Base-by-base conservation (phyloP, 2,888 invertebrate genomes). In the Sminthurides aquaticus region DNA sequence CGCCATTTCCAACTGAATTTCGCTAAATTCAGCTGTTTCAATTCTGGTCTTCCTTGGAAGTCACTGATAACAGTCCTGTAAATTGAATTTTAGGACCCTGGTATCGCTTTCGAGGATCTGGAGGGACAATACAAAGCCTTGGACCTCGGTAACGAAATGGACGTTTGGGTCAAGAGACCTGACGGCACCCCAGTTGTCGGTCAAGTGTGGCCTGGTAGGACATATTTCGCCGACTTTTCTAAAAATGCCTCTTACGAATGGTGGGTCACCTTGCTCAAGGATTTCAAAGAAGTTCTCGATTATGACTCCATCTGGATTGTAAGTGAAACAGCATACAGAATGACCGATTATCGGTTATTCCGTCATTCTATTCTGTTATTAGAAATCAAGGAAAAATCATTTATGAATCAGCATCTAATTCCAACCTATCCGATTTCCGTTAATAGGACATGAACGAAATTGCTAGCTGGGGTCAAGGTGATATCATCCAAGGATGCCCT, bases 231-330 rank as follows among this genome's bases (percentile, higher is more conserved):
- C 0, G 91, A 91, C 78, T 91, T 89, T 77, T 88, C 88, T 0
- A 84, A 90, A 77, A 87, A 88, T 0, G 83, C 84, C 57, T 83
- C 86, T 0, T 82, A 84, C 0, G 79, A 82, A 8, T 91, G 89
- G 77, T 91, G 89, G 87, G 80, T 83, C 15, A 81, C 83, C 62
- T 86, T 89, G 84, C 80, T 90, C 77, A 77, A 79, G 1, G 78
- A 82, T 15, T 83, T 88, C 76, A 86, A 89, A 74, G 78, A 84
- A 20, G 75, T 79, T 63, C 79, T 90, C 58, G 79, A 83, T 1
- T 90, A 84, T 75, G 92, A 93, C 76, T 91, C 91, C 3, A 85
- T 87, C 54, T 92, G 92, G 92, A 88, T 92, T 73, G 89, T 86
- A 77, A 82, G 85, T 82, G 64, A 60, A 11, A 34, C 43, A 34